Evolutionary conservation across 2,113 vertebrate genomes (phyloP), one percentile per base, ranked within the genome.

Genomic region (Microcebus jonahi): DNA sequence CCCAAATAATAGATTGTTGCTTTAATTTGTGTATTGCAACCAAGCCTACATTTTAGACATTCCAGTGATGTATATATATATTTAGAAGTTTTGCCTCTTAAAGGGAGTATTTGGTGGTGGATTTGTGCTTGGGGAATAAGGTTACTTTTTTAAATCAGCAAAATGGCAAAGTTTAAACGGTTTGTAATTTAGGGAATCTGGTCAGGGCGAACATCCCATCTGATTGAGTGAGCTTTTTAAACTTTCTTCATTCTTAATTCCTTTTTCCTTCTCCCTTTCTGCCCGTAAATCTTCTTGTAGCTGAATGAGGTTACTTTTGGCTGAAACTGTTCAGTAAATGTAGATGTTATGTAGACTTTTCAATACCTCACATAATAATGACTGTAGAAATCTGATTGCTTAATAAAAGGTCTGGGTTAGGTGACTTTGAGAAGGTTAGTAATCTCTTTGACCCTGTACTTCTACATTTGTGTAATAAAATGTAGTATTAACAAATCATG

Each of bases 81-180:
- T 92, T 87, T 91, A n/a, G 31, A 81, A 79, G 27, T 77, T 93
- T 84, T 91, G 31, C 12, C 36, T 93, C 27, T 95, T 61, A 10
- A 90, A 73, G 45, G 34, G 20, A 91, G 13, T 90, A 39, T 84
- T 95, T 95, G 80, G 48, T 71, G 8, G 34, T 93, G 29, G 45
- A 67, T 95, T 90, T 94, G 10, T 93, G 67, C 23, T 73, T 91
- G 59, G 93, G 48, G 50, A 89, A 79, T 88, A 80, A 80, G 57
- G 14, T 93, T 84, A 9, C 1, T 68, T 50, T 82, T 82, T 76
- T 68, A 13, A 89, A 34, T 63, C 29, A 34, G 21, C 4, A 67
- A 76, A 94, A 82, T 90, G 20, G 67, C 68, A 10, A 82, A 94
- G 94, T 55, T 86, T 67, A 34, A 86, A 77, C 12, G 83, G 0